Evolutionary conservation across 1,140 invertebrate species (phyloP).

Genomic region (Drosophila murphyi): DNA sequence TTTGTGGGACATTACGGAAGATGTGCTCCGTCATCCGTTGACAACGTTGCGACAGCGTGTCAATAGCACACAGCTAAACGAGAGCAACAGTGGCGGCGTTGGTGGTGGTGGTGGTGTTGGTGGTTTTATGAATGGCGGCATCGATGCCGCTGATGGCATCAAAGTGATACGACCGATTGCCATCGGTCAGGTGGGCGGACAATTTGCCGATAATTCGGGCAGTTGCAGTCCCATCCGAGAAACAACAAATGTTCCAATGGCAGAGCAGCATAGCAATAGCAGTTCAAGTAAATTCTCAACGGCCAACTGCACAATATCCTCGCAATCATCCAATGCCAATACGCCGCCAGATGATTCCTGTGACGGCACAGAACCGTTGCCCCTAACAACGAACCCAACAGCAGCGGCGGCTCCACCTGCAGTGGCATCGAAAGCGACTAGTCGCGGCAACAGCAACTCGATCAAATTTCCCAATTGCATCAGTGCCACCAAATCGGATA

Average conservation of each 20-base stretch:
- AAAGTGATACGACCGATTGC: conserved; percentile 78
- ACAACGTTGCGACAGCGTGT: conserved; percentile 71
- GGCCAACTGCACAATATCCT: conserved; percentile 84
- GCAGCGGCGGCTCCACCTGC: conserved; percentile 33
- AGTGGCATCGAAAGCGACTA: conserved; percentile 49
- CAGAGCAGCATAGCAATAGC: conserved; percentile 75
- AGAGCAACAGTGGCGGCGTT: conserved; percentile 27
- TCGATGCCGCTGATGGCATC: conserved; percentile 70
- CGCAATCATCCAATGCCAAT: conserved; percentile 77
- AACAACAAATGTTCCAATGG: conserved; percentile 26
- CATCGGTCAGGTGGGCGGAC: conserved; percentile 59
- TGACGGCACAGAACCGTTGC: conserved; percentile 37
- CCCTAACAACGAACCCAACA: background rate
- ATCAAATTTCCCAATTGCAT: conserved; percentile 83
- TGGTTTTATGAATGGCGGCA: conserved; percentile 69
- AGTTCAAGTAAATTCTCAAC: conserved; percentile 84
- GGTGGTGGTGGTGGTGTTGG: no score
- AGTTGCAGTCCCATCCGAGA: conserved; percentile 67
- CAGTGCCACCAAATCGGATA: conserved; percentile 78
- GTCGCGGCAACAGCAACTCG: conserved; percentile 58
- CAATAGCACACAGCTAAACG: conserved; percentile 69
- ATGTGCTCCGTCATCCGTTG: conserved; percentile 91
- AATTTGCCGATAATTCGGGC: conserved; percentile 54
- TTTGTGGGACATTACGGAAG: conserved; percentile 99
- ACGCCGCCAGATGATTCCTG: conserved; percentile 71